Evolutionary conservation across 2,797 vertebrate species (phyloP).

Genomic region (Manis crassicaudata): DNA sequence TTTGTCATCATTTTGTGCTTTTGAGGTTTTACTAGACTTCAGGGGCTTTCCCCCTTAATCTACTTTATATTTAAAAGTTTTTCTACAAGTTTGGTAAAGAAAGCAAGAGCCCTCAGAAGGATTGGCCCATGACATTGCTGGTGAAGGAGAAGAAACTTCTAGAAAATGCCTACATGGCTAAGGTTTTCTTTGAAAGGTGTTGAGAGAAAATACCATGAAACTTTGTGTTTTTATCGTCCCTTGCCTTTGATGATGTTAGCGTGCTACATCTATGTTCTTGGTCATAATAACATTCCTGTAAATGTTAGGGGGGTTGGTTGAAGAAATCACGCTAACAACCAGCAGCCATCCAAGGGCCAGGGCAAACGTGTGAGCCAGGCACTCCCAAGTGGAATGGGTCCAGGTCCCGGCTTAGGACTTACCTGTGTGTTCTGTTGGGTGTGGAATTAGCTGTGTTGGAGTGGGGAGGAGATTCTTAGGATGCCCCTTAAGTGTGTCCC

Average conservation of each 20-base stretch:
- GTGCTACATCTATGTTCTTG: fast-evolving
- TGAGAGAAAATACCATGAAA: fast-evolving
- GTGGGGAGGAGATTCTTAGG: fast-evolving
- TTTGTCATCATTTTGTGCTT: slow-evolving; percentile 78
- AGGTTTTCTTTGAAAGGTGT: fast-evolving
- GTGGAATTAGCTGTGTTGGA: fast-evolving
- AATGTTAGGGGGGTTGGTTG: fast-evolving
- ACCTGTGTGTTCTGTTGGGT: fast-evolving
- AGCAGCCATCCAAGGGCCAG: fast-evolving
- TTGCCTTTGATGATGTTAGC: fast-evolving
- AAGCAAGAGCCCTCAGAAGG: neutral
- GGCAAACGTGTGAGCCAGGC: no score
- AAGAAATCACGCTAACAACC: neutral
- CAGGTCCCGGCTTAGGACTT: fast-evolving
- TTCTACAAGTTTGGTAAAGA: neutral
- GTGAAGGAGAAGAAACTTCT: neutral
- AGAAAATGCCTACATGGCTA: neutral
- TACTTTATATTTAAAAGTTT: slow-evolving; percentile 75
- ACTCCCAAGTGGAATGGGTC: no score
- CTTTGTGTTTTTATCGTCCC: no score
- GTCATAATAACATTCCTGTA: no score
- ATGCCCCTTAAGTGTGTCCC: no score
- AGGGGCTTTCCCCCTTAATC: slow-evolving; percentile 53
- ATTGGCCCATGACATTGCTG: neutral
- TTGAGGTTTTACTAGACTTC: slow-evolving; percentile 76